phyloP scores from a whole-genome alignment of 2,888 invertebrate genomes.

The Monoplex corrugatus region DNA sequence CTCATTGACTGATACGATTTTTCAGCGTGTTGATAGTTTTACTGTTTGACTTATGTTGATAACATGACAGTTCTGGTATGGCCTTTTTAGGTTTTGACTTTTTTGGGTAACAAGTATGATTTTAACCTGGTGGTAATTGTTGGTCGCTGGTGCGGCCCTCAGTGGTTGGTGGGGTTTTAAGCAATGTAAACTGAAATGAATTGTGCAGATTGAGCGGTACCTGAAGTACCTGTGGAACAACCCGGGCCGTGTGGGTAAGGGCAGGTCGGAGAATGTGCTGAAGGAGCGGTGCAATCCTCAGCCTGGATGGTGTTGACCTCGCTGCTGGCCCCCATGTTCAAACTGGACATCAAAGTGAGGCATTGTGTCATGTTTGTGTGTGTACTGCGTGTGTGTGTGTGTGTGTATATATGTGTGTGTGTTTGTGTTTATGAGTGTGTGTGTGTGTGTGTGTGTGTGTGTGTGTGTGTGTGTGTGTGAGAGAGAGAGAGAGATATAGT shows the following conservation, averaged over 20 bases:
- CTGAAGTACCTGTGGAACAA: conserved; percentile 52
- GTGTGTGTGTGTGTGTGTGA: conserved; percentile 17
- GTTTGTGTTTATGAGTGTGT: too few species aligned
- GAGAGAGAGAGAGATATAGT: not conserved
- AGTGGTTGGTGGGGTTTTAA: too few species aligned
- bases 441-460: not conserved
- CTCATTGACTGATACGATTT: too few species aligned
- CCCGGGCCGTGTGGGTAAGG: conserved; percentile 52
- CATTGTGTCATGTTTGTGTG: not conserved
- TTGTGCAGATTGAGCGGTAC: conserved; percentile 44
- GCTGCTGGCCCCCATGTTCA: conserved; percentile 54
- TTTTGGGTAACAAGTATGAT: too few species aligned
- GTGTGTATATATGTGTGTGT: too few species aligned
- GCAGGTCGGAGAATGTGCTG: conserved; percentile 48
- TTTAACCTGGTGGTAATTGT: too few species aligned
- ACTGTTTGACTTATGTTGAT: too few species aligned
- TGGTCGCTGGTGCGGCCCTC: too few species aligned
- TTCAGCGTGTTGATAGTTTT: too few species aligned
- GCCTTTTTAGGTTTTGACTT: too few species aligned
- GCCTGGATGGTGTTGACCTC: conserved; percentile 55
- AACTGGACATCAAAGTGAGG: conserved; percentile 39
- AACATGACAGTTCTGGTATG: too few species aligned
- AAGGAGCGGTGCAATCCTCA: conserved; percentile 57
- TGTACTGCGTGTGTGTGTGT: not conserved
- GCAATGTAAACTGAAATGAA: too few species aligned